Base-by-base conservation (phyloP, 2,888 invertebrate genomes). In the Crossocerus cetratus region DNA sequence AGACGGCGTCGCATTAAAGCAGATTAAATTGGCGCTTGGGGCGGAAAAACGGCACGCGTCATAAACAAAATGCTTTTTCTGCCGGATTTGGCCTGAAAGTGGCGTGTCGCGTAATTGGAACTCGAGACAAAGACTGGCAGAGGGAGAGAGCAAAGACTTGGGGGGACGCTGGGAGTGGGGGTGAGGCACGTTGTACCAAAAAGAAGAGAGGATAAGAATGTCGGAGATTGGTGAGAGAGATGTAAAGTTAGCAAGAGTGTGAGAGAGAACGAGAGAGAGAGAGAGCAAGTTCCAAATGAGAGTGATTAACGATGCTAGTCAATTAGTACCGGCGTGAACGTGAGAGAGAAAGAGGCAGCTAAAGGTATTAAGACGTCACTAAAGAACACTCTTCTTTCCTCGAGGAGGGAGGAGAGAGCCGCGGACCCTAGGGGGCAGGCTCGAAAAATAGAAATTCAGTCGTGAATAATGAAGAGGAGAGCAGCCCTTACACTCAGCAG, bases 221-320 rank as follows among this genome's bases (percentile, higher is more conserved):
- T 32, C 32, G 32, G 32, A 4, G 32, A 32, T 11, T 32, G 1
- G 32, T 4, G 32, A 5, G 32, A 32, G 32, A 32, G 8, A 16
- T 22, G 55, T 14, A 21, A 2, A 20, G 55, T 11, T 11, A 18
- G 22, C 3, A 8, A 55, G 22, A 22, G 20, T 5, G 55, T 11
- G 49, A 49, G 49, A 16, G 49, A 49, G 49, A 49, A 49, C 5
- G 49, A 49, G 16, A 49, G 63, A 67, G 62, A 76, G 65, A 74
- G 70, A 69, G 77, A 81, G 67, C 61, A 68, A 79, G 69, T 78
- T 76, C 66, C 83, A 82, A 84, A 60, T 78, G 83, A 84, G 85
- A 86, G 86, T 88, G 88, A 89, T 89, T 88, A 88, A 90, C 88
- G 90, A 90, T 89, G 87, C 90, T 90, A 90, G 90, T 90, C 90